Evolutionary conservation across 2,888 invertebrate genomes (phyloP), one percentile per base, ranked within the genome.

Genomic region (Xestia xanthographa): DNA sequence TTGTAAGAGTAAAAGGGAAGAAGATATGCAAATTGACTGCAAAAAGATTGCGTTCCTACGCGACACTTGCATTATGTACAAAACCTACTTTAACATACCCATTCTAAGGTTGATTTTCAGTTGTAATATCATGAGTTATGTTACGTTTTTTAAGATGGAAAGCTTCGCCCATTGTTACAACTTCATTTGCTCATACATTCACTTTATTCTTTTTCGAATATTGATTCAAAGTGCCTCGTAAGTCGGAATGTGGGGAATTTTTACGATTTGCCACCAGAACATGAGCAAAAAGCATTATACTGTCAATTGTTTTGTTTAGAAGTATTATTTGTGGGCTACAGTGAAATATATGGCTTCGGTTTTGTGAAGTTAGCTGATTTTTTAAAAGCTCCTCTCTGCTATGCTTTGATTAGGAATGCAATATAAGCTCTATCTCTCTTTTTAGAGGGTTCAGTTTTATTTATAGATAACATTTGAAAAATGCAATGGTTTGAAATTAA

Each of bases 141-240:
- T 86, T 75, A 56, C 90, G 38, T 92, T 92, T 83, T 74, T 71
- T 45, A 68, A 56, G 34, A 48, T 70, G 26, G 45, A 43, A 65
- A 62, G 45, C 60, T 75, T 67, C 43, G 77, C 77, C 95, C 94
- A 95, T 96, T 96, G 96, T 96, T 96, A 95, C 93, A 92, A 93
- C 95, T 96, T 95, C 95, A 96, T 96, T 96, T 96, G 95, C 94
- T 95, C 86, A 82, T 85, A 84, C 85, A 11, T 87, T 90, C 90
- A 84, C 87, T 91, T 92, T 93, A 87, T 92, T 94, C 92, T 90
- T 93, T 92, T 95, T 94, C 83, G 92, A 93, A 94, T 95, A 95
- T 95, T 95, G 95, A 95, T 94, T 95, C 94, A 92, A 94, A 94
- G 92, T 94, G 93, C 92, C 92, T 93, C 90, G 94, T 95, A 95